phyloP scores from a whole-genome alignment of 2,888 invertebrate species.

The Parnassius mnemosyne region DNA sequence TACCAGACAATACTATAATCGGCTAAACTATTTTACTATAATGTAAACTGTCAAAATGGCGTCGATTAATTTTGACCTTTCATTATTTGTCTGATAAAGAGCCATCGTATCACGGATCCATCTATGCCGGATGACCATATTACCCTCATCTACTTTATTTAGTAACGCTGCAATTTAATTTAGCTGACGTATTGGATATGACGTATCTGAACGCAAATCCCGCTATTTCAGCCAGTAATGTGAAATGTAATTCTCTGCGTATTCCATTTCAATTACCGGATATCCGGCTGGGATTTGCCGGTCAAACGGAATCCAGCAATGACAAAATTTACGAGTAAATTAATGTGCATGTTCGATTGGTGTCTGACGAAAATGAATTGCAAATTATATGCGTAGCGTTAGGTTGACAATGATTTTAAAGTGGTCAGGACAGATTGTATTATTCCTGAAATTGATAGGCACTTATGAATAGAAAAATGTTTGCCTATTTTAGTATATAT shows the following conservation, averaged over 20 bases:
- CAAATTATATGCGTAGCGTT: background rate
- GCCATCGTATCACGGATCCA: no score
- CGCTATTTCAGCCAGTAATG: slow-evolving; percentile 2
- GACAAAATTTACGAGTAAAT: slow-evolving; percentile 17
- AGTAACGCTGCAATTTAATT: no score
- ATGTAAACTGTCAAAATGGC: no score
- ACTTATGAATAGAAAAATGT: background rate
- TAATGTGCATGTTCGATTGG: slow-evolving; percentile 20
- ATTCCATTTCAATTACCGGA: slow-evolving; percentile 15
- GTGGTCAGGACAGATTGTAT: background rate
- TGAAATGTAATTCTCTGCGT: slow-evolving; percentile 1
- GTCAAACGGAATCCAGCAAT: background rate
- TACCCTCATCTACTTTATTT: no score
- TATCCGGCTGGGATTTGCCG: slow-evolving; percentile 5
- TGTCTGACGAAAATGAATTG: slow-evolving; percentile 4
- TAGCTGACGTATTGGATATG: background rate
- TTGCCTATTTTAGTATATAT: no score
- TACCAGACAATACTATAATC: no score
- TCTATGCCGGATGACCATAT: no score
- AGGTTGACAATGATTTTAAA: slow-evolving; percentile 7
- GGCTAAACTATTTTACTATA: no score
- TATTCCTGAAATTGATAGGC: background rate
- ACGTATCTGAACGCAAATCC: background rate
- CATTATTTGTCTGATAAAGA: no score
- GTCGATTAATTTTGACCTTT: no score